Evolutionary conservation across 2,797 vertebrate genomes (phyloP).

Genomic region (Danio tinwini): DNA sequence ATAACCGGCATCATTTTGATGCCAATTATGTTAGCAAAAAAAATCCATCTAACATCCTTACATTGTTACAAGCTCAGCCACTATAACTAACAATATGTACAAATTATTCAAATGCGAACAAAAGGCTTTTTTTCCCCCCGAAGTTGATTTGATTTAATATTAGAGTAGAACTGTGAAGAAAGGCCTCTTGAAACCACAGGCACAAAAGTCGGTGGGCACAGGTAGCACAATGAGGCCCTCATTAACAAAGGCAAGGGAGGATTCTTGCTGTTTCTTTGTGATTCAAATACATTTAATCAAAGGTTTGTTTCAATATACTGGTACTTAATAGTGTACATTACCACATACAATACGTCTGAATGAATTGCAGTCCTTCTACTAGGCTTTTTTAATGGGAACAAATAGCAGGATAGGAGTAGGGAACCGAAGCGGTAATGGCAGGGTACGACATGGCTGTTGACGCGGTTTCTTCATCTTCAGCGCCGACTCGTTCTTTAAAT

Average conservation of each 20-base stretch:
- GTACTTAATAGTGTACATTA: conserved; percentile 86
- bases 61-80: conserved; percentile 24
- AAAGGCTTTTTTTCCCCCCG: conserved; percentile 49
- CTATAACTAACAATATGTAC: conserved; percentile 48
- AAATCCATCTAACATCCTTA: not conserved
- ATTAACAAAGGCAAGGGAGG: conserved; percentile 77
- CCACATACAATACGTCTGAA: conserved; percentile 75
- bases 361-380: conserved; percentile 77
- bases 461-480: conserved; percentile 71
- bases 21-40: not conserved
- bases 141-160: conserved; percentile 76
- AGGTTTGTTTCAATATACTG: conserved; percentile 84
- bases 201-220: conserved; percentile 77
- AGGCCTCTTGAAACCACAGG: conserved; percentile 72
- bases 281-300: conserved; percentile 88
- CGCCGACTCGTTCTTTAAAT: conserved; percentile 64
- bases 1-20: conserved; percentile 6
- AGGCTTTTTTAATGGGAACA: conserved; percentile 67
- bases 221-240: conserved; percentile 77
- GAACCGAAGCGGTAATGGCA: conserved; percentile 76
- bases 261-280: conserved; percentile 84
- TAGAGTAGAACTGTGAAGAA: conserved; percentile 68
- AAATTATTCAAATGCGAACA: conserved; percentile 52
- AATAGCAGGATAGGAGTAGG: conserved; percentile 76
- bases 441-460: conserved; percentile 76